phyloP scores from a whole-genome alignment of 1,140 invertebrate species.

The Drosophila miranda region DNA sequence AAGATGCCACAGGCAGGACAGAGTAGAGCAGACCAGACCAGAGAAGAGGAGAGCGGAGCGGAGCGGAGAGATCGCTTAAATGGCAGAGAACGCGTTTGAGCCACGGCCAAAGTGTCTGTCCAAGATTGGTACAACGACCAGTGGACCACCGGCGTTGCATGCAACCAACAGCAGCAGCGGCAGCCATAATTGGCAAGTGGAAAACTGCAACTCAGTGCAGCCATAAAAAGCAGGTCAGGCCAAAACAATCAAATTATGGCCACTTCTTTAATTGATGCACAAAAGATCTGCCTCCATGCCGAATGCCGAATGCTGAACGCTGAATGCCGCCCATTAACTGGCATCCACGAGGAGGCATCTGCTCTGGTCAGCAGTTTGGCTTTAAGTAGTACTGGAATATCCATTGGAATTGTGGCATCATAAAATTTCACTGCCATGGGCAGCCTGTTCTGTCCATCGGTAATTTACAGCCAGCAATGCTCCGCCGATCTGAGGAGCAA shows the following conservation, averaged over 20 bases:
- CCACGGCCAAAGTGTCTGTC: constrained; percentile 68
- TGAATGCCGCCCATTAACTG: no score
- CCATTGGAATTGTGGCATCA: constrained; percentile 48
- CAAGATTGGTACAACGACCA: constrained; percentile 9
- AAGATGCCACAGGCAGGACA: constrained; percentile 46
- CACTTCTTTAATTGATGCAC: constrained; percentile 73
- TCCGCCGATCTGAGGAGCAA: constrained; percentile 1
- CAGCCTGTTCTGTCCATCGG: constrained; percentile 44
- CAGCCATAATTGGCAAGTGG: constrained; percentile 75
- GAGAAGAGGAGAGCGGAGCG: neutral
- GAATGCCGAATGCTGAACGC: no score
- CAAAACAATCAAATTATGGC: constrained; percentile 75
- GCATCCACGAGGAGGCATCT: constrained; percentile 7
- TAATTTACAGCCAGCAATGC: constrained; percentile 50
- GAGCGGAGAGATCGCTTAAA: neutral
- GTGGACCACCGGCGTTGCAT: constrained; percentile 59
- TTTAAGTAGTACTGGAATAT: neutral
- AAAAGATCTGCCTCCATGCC: constrained; percentile 5
- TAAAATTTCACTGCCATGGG: constrained; percentile 73
- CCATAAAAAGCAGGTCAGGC: constrained; percentile 76
- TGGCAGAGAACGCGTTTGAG: constrained; percentile 55
- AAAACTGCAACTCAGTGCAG: constrained; percentile 47
- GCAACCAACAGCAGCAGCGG: constrained; percentile 24
- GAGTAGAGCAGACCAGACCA: constrained; percentile 4
- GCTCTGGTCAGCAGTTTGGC: constrained; percentile 8